Percentiles rank a stretch among this genome's conserved stretches.
These are phyloP conservation scores for Lycophotia porphyrea DNA, from an alignment of 2,888 invertebrate genomes.

Conservation along the genomic window DNA sequence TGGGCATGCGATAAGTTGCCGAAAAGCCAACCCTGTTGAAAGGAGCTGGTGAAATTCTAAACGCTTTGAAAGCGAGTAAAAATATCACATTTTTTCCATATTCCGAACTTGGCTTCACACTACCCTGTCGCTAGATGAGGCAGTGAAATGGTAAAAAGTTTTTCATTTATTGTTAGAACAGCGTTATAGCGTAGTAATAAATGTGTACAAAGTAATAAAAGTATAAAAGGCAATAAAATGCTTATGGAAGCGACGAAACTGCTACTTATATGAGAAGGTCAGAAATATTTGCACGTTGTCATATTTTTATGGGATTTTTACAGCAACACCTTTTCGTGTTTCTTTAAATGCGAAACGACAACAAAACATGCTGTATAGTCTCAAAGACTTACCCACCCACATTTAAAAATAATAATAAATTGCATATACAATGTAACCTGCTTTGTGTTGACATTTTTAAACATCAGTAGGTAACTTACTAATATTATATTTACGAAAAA, in stretches of 20 bases:
- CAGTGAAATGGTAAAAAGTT: constrained; percentile 8
- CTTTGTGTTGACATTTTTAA: background rate
- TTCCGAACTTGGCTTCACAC: background rate
- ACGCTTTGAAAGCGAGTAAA: background rate
- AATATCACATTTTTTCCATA: background rate
- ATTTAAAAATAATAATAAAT: background rate
- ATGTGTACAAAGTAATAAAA: constrained; percentile 19
- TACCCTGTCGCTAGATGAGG: background rate
- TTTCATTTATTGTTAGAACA: constrained; percentile 13
- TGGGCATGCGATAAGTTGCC: background rate
- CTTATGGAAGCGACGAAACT: constrained; percentile 21
- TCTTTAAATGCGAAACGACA: background rate
- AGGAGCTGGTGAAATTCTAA: background rate
- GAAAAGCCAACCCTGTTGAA: background rate
- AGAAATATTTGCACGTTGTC: constrained; percentile 30
- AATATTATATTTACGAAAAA: background rate
- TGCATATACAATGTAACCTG: background rate
- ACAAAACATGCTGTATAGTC: background rate
- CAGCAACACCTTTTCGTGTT: background rate
- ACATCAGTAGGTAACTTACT: background rate
- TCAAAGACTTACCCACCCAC: too few species aligned
- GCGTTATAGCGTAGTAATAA: background rate
- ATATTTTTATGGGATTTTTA: constrained; percentile 13
- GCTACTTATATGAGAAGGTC: constrained; percentile 23
- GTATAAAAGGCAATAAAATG: constrained; percentile 20